Evolutionary conservation across 2,888 invertebrate species (phyloP).

Genomic region (Ryuthela nishihirai): DNA sequence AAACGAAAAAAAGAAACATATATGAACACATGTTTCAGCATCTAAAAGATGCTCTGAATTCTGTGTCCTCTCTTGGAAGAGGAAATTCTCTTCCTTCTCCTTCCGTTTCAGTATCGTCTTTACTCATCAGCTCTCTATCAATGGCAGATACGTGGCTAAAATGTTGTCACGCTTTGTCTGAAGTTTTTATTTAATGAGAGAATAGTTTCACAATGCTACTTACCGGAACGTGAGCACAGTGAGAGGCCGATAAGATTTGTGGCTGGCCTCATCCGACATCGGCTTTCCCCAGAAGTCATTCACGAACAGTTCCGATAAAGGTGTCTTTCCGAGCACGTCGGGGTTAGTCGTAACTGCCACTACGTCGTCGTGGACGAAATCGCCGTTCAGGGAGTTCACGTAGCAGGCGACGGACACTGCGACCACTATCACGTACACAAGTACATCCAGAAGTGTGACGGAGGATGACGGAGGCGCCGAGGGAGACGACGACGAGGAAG

Average conservation of each 20-base stretch:
- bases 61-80: too few relatives aligned
- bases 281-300: conserved; percentile 90
- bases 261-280: conserved; percentile 74
- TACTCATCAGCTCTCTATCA: too few relatives aligned
- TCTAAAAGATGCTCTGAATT: too few relatives aligned
- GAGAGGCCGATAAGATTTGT: conserved; percentile 81
- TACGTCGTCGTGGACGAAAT: conserved; percentile 85
- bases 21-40: too few relatives aligned
- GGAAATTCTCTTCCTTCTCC: too few relatives aligned
- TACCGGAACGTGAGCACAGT: conserved; percentile 80
- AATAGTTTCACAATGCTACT: conserved; percentile 50
- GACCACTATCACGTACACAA: conserved; percentile 25
- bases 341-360: conserved; percentile 76
- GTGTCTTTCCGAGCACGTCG: conserved; percentile 68
- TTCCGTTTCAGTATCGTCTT: too few relatives aligned
- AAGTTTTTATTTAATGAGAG: too few relatives aligned
- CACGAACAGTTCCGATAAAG: conserved; percentile 61
- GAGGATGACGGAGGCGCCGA: not conserved
- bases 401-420: conserved; percentile 33
- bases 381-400: conserved; percentile 60
- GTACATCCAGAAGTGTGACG: conserved; percentile 12
- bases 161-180: too few relatives aligned
- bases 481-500: not conserved
- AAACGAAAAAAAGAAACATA: too few relatives aligned
- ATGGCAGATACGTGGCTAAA: too few relatives aligned